A percentile compares a stretch with the other conserved stretches of the same genome.
These are phyloP conservation scores for Watsonalla binaria DNA, from an alignment of 2,888 invertebrate genomes.

Conservation along the genomic window DNA sequence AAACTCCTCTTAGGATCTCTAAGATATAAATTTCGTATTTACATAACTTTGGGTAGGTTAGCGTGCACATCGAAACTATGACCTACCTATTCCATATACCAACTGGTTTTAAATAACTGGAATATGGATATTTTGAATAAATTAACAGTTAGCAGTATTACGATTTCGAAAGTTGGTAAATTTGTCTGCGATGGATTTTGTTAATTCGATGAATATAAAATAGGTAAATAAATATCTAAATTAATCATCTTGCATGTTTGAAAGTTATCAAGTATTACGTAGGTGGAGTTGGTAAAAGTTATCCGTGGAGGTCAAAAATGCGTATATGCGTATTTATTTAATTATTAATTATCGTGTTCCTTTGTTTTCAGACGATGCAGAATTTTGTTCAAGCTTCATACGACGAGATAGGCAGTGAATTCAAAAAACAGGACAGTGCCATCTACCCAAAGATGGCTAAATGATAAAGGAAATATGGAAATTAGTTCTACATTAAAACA, in stretches of 20 bases:
- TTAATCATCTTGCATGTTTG: slow-evolving; percentile 6
- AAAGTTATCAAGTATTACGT: slow-evolving; percentile 6
- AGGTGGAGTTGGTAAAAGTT: background rate
- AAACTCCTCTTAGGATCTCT: too few species aligned
- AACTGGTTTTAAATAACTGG: slow-evolving; percentile 32
- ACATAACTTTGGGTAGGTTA: too few species aligned
- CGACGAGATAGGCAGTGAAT: slow-evolving; percentile 19
- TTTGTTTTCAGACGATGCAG: slow-evolving; percentile 32
- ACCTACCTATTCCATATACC: too few species aligned
- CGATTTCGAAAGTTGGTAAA: slow-evolving; percentile 35
- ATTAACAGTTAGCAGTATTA: slow-evolving; percentile 26
- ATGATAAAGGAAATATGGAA: slow-evolving; percentile 26
- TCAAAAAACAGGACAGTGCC: slow-evolving; percentile 20
- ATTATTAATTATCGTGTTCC: background rate
- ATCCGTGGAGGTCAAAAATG: background rate
- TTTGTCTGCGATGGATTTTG: slow-evolving; percentile 30
- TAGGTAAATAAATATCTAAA: slow-evolving; percentile 17
- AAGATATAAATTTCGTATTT: too few species aligned
- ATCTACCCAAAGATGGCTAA: slow-evolving; percentile 28
- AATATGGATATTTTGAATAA: slow-evolving; percentile 34
- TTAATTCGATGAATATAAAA: slow-evolving; percentile 10
- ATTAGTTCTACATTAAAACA: slow-evolving; percentile 16
- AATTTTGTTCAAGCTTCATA: slow-evolving; percentile 11
- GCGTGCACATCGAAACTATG: too few species aligned
- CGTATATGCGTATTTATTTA: background rate